phyloP scores from a whole-genome alignment of 2,797 vertebrate genomes.

The Leuciscus waleckii region DNA sequence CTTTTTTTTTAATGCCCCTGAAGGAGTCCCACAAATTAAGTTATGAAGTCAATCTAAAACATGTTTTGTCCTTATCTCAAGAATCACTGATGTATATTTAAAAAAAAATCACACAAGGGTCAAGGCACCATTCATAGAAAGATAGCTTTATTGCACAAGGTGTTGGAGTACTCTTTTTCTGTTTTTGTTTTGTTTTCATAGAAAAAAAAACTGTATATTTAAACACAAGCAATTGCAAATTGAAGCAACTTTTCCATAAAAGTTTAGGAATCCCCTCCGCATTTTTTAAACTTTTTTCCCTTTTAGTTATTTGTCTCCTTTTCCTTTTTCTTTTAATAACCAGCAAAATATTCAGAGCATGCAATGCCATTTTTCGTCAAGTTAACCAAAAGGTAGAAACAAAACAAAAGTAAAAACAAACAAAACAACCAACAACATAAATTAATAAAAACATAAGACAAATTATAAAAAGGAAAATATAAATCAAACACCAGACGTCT shows the following conservation, averaged over 20 bases:
- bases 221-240: conserved; percentile 99
- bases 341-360: conserved; percentile 92
- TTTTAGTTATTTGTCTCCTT: conserved; percentile 75
- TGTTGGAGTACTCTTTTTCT: conserved; percentile 92
- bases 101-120: conserved; percentile 64
- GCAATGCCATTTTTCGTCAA: conserved; percentile 87
- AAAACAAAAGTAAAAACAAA: conserved; percentile 80
- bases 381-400: conserved; percentile 81
- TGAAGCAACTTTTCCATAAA: conserved; percentile 89
- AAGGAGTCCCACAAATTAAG: too few species aligned
- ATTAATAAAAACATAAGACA: conserved; percentile 69
- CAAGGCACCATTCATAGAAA: conserved; percentile 85
- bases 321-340: conserved; percentile 84
- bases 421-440: conserved; percentile 80
- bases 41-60: too few species aligned
- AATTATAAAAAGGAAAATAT: conserved; percentile 71
- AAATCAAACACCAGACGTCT: conserved; percentile 69
- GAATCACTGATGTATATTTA: too few species aligned
- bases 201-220: conserved; percentile 97
- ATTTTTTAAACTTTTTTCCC: conserved; percentile 75
- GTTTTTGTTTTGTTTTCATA: conserved; percentile 84
- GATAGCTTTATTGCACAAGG: conserved; percentile 99
- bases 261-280: conserved; percentile 79
- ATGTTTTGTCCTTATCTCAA: too few species aligned
- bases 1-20: too few species aligned